A percentile compares a stretch with the other conserved stretches of the same genome.
These are phyloP conservation scores for Riparia riparia DNA, from an alignment of 2,113 vertebrate genomes.

Conservation along the genomic window DNA sequence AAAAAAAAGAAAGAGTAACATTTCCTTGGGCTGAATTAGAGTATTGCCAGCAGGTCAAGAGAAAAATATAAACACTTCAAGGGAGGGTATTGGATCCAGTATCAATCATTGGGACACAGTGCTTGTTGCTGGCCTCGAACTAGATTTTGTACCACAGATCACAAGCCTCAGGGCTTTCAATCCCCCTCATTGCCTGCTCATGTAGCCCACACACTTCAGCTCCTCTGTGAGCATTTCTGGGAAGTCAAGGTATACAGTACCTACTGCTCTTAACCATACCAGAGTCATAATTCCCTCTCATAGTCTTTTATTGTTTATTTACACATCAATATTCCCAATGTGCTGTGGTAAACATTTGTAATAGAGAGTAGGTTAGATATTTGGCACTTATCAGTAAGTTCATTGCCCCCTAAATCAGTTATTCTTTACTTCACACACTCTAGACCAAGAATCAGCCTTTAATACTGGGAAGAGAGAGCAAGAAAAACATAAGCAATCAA, in stretches of 20 bases:
- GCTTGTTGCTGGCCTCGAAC: neutral
- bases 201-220: neutral
- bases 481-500: neutral
- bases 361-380: neutral
- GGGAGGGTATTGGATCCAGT: neutral
- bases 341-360: neutral
- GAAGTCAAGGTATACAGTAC: neutral
- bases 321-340: neutral
- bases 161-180: neutral
- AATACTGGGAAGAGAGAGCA: neutral
- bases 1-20: neutral
- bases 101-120: neutral
- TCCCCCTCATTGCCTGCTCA: neutral
- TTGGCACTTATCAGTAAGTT: neutral
- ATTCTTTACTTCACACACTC: neutral
- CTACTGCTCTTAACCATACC: neutral
- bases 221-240: neutral
- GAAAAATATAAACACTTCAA: neutral
- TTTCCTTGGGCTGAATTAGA: neutral
- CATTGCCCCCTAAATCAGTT: neutral
- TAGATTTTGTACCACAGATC: neutral
- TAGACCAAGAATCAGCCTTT: neutral
- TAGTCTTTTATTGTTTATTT: neutral
- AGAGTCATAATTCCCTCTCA: neutral
- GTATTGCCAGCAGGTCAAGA: neutral